Percentiles rank a stretch among this genome's conserved stretches.
Conservation (phyloP, 2,797 vertebrate genomes). For the Perodicticus potto region DNA sequence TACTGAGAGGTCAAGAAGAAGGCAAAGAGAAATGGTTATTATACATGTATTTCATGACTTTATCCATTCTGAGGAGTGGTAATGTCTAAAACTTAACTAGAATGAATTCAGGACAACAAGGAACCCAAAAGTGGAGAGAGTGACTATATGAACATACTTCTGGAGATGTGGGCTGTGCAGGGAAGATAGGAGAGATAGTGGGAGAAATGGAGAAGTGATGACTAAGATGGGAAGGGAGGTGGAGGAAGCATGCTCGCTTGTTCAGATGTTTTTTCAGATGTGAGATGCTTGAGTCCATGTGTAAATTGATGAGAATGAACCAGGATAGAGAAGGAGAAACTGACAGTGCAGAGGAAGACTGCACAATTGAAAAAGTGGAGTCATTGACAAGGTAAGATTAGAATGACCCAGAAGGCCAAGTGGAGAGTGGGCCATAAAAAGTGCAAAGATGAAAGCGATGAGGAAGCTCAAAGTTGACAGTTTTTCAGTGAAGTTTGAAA, state of each 20-base stretch:
- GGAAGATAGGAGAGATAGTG: too few species aligned
- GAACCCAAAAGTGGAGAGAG: neutral
- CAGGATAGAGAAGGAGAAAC: too few species aligned
- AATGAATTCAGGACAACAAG: neutral
- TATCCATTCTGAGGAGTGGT: neutral
- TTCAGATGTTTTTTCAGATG: too few species aligned
- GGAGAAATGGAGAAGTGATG: too few species aligned
- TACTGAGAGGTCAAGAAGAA: neutral
- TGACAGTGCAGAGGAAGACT: too few species aligned
- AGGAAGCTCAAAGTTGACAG: neutral
- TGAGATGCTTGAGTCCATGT: too few species aligned
- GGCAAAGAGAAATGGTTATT: neutral
- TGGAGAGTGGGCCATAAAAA: rapidly evolving
- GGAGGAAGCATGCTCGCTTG: too few species aligned
- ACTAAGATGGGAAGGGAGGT: too few species aligned
- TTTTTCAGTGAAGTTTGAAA: neutral
- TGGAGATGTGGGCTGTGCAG: neutral
- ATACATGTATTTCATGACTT: neutral
- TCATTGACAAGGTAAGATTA: too few species aligned
- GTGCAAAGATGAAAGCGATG: neutral
- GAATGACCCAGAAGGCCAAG: neutral
- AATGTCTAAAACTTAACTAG: neutral
- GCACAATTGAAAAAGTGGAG: too few species aligned
- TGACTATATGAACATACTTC: neutral
- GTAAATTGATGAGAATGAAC: too few species aligned